Percentiles rank a stretch among this genome's conserved stretches.
These are phyloP conservation scores for Augochlorella aurata DNA, from an alignment of 2,888 invertebrate species.

Conservation along the genomic window DNA sequence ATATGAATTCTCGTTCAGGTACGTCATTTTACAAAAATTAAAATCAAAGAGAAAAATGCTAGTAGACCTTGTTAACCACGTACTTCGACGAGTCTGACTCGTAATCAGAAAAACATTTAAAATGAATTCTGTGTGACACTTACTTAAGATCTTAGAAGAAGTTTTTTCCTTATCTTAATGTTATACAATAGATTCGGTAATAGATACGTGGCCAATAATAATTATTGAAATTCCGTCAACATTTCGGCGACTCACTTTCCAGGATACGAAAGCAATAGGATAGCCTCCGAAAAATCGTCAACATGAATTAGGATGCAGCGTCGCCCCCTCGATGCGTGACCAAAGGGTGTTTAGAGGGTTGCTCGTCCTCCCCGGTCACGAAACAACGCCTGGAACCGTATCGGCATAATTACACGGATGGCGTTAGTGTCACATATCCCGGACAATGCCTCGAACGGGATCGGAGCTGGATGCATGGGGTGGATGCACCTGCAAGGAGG, in stretches of 20 bases:
- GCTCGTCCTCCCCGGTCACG: slow-evolving; percentile 47
- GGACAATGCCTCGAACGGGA: slow-evolving; percentile 65
- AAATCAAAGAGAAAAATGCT: no score
- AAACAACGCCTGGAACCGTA: slow-evolving; percentile 68
- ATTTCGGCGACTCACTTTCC: background rate
- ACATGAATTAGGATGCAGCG: slow-evolving; percentile 37
- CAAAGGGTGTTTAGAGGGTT: slow-evolving; percentile 63
- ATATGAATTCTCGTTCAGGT: no score
- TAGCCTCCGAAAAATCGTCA: background rate
- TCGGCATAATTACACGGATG: slow-evolving; percentile 76
- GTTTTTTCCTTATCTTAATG: no score
- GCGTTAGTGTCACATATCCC: slow-evolving; percentile 74
- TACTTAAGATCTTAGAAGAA: background rate
- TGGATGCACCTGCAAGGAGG: slow-evolving; percentile 66
- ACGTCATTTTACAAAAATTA: no score
- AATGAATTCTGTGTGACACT: no score
- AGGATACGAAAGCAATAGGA: slow-evolving; percentile 1
- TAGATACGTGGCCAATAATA: background rate
- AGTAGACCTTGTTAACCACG: no score
- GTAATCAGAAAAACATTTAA: no score
- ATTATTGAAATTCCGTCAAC: background rate
- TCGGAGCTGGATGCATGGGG: slow-evolving; percentile 45
- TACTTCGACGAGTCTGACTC: no score
- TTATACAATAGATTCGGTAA: no score
- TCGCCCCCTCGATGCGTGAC: slow-evolving; percentile 62